Percentiles rank a stretch among this genome's conserved stretches.
Evolutionary conservation across 2,888 invertebrate genomes (phyloP).

Genomic region (Boloria euphrosyne): DNA sequence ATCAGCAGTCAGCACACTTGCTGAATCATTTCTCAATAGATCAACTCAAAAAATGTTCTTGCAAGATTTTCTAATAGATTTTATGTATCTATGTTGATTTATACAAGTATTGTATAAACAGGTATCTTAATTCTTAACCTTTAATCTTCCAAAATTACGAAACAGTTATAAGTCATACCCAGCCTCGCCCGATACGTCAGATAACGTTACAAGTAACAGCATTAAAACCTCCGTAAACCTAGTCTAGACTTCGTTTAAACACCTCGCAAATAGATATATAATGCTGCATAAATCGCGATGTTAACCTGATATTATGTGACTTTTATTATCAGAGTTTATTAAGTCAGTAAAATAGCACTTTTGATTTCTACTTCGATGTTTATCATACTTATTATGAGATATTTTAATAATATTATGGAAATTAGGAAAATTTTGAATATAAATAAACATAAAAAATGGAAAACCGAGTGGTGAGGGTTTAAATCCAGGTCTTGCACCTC

Average conservation of each 20-base stretch:
- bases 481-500: too few relatives aligned
- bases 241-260: conserved; percentile 53
- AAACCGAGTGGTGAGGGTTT: too few relatives aligned
- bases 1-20: too few relatives aligned
- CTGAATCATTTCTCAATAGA: too few relatives aligned
- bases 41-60: too few relatives aligned
- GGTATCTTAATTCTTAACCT: background rate
- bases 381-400: conserved; percentile 6
- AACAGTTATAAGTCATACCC: conserved; percentile 36
- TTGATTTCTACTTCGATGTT: conserved; percentile 14
- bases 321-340: conserved; percentile 34
- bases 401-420: background rate
- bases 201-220: conserved; percentile 45
- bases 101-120: too few relatives aligned
- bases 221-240: conserved; percentile 50
- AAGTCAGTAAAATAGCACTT: conserved; percentile 28
- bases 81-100: too few relatives aligned
- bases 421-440: background rate
- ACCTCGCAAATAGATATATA: conserved; percentile 48
- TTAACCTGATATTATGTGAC: conserved; percentile 39
- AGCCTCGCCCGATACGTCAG: conserved; percentile 39
- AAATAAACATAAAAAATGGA: too few relatives aligned
- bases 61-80: too few relatives aligned
- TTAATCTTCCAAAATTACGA: conserved; percentile 29
- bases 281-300: conserved; percentile 48